Conservation (phyloP, 2,888 invertebrate species). For the Nowickia ferox region DNA sequence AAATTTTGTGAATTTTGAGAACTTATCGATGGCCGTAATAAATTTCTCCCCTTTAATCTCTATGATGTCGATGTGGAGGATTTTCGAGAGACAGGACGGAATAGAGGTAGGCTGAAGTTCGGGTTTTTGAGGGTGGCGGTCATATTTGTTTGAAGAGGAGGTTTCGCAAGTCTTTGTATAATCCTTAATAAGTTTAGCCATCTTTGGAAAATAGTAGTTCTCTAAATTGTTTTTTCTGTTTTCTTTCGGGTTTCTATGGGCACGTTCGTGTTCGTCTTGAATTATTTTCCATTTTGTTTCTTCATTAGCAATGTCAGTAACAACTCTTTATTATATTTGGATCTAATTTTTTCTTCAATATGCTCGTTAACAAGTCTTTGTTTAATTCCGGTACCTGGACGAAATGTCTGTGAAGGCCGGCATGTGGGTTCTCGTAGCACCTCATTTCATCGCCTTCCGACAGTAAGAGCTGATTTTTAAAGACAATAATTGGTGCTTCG, state of each 20-base stretch:
- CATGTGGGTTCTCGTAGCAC: constrained; percentile 10
- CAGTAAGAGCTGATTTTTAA: constrained; percentile 65
- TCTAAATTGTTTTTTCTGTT: background rate
- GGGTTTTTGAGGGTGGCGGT: constrained; percentile 28
- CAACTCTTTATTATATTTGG: background rate
- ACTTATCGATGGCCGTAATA: constrained; percentile 18
- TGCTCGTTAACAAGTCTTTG: constrained; percentile 37
- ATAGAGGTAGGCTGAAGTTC: constrained; percentile 23
- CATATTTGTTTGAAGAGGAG: background rate
- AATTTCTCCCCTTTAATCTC: constrained; percentile 12
- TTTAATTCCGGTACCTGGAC: background rate
- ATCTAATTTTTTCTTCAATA: constrained; percentile 10
- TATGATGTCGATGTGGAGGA: constrained; percentile 36
- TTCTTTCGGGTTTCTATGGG: background rate
- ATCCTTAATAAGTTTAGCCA: background rate
- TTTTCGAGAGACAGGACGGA: constrained; percentile 36
- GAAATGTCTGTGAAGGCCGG: constrained; percentile 31
- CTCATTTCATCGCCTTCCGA: constrained; percentile 20
- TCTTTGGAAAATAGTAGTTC: background rate
- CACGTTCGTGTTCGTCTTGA: background rate
- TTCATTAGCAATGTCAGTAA: background rate
- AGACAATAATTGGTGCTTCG: constrained; percentile 50
- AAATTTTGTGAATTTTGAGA: constrained; percentile 30
- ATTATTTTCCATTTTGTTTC: background rate
- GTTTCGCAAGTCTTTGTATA: background rate